Evolutionary conservation across 2,113 vertebrate species (phyloP), one percentile per base, ranked within the genome.

Genomic region (Sigmodon hispidus): DNA sequence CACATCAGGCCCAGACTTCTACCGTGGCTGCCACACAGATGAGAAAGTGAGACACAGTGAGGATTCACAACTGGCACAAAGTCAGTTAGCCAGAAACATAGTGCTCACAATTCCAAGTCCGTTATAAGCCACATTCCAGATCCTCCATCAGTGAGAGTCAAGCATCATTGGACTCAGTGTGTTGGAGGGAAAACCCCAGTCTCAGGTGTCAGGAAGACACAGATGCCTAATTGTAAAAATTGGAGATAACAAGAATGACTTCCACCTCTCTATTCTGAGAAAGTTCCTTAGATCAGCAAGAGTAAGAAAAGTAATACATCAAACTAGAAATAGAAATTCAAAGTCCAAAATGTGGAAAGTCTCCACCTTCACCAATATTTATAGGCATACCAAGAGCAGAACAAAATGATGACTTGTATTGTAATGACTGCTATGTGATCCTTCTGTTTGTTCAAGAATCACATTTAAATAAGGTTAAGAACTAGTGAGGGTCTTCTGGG

Each of bases 101-200:
- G 16, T 16, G 16, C 2, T 61, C 29, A 16, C 19, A 48, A 84
- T 75, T 87, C 4, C 0, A 45, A 45, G 63, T 40, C 31, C 17
- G 13, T n/a, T 45, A 26, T 55, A 57, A 87, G n/a, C 31, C 63
- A 61, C 16, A 29, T 36, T 21, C 17, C 52, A 11, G 24, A 59
- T 3, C 15, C 50, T 73, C 87, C 11, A 3, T 34, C 40, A 17
- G 22, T 2, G 43, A 22, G 9, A 63, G 24, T 13, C 13, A 48
- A n/a, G 15, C 67, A 57, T 19, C 55, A n/a, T 26, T 2, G 12
- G 29, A 34, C 36, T 55, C 17, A 7, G 4, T 12, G 7, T n/a
- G 9, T 7, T 1, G 0, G 15, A 63, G 19, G 52, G 48, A 26
- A 31, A 50, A 69, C 4, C 1, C 21, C n/a, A 17, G 6, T 2